A percentile compares a stretch with the other conserved stretches of the same genome.
Conservation (phyloP, 2,888 invertebrate species). For the Biston betularia region DNA sequence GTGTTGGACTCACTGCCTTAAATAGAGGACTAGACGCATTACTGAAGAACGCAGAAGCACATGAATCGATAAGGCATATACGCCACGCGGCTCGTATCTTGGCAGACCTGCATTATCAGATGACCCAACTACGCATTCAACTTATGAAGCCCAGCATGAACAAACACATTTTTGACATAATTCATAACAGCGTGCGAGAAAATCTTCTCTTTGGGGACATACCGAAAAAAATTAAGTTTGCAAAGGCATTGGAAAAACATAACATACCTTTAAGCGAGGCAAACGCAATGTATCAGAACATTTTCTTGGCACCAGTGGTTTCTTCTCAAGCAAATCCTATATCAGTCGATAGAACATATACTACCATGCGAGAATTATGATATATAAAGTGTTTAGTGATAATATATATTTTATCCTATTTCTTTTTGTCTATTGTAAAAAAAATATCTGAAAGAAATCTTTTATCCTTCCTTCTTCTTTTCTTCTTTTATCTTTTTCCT, state of each 20-base stretch:
- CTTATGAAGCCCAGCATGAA: constrained; percentile 6
- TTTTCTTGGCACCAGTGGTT: neutral
- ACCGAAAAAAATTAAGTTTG: neutral
- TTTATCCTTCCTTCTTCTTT: too few relatives aligned
- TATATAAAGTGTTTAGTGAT: neutral
- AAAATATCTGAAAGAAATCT: neutral
- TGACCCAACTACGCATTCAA: neutral
- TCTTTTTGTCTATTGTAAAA: neutral
- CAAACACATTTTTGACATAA: constrained; percentile 2
- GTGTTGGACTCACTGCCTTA: constrained; percentile 1
- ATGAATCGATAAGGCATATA: neutral
- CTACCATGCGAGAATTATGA: neutral
- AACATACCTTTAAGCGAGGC: neutral
- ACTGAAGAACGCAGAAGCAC: neutral
- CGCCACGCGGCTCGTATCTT: neutral
- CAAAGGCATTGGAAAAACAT: constrained; percentile 1
- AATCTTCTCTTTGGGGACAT: neutral
- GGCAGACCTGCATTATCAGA: constrained; percentile 1
- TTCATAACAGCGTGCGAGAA: neutral
- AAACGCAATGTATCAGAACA: neutral
- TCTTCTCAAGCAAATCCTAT: neutral
- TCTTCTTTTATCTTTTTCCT: too few relatives aligned
- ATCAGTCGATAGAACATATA: neutral
- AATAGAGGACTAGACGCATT: constrained; percentile 4
- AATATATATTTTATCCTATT: neutral